Evolutionary conservation across 2,797 vertebrate species (phyloP).

Genomic region (Thamnophis elegans): DNA sequence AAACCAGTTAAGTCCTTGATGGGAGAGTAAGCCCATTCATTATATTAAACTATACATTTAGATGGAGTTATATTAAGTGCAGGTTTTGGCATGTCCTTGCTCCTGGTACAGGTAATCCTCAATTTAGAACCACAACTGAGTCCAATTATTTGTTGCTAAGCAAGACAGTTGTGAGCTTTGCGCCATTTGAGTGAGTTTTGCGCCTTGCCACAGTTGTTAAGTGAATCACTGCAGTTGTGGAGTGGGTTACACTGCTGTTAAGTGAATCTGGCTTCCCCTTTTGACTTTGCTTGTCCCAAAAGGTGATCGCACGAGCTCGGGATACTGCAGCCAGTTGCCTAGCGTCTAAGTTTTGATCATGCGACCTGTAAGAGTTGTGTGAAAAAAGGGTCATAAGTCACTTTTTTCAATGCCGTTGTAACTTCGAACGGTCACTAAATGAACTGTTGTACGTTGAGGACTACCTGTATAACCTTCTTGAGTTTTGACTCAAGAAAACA

Average conservation of each 20-base stretch:
- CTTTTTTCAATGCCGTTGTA: neutral
- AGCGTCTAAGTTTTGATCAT: neutral
- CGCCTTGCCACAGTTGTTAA: neutral
- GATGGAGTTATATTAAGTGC: neutral
- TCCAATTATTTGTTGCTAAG: neutral
- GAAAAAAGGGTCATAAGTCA: neutral
- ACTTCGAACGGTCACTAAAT: neutral
- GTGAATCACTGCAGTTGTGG: too few species aligned
- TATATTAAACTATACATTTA: neutral
- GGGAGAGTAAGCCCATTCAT: neutral
- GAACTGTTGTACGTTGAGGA: neutral
- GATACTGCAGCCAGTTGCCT: too few species aligned
- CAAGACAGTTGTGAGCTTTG: neutral
- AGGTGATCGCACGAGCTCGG: too few species aligned
- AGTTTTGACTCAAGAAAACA: neutral
- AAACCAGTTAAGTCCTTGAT: neutral
- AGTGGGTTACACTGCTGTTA: neutral
- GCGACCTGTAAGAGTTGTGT: neutral
- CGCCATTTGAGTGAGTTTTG: neutral
- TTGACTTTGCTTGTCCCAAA: too few species aligned
- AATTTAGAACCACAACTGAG: neutral
- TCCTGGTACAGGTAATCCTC: neutral
- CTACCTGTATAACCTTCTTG: neutral
- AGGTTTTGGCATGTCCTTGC: neutral
- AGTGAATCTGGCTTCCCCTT: neutral